A percentile compares a stretch with the other conserved stretches of the same genome.
These are phyloP conservation scores for Epizoanthus scotinus DNA, from an alignment of 92 coral and sea anemone species.

Conservation along the genomic window DNA sequence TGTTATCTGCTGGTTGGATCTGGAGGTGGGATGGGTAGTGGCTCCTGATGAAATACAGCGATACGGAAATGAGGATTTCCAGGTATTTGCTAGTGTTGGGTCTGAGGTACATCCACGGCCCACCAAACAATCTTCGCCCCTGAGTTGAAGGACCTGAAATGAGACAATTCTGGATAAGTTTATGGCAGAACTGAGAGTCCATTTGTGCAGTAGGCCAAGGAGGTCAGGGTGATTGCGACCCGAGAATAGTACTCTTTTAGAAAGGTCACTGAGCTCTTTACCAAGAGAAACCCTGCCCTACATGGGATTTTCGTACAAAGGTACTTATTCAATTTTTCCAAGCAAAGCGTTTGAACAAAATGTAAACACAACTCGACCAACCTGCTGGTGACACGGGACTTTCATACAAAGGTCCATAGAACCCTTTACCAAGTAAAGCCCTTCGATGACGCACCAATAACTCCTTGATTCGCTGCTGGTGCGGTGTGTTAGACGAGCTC, in stretches of 20 bases:
- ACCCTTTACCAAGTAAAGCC: slow-evolving; percentile 94
- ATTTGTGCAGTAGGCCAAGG: background rate
- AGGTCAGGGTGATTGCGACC: too few species aligned
- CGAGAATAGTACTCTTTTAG: slow-evolving; percentile 78
- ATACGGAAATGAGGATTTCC: slow-evolving; percentile 88
- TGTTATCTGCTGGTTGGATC: slow-evolving; percentile 65
- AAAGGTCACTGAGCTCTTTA: slow-evolving; percentile 90
- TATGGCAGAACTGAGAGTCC: background rate
- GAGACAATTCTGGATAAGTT: background rate
- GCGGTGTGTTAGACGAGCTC: slow-evolving; percentile 92
- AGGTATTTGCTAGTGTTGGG: slow-evolving; percentile 98
- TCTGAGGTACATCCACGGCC: slow-evolving; percentile 78
- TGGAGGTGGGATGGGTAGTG: slow-evolving; percentile 76
- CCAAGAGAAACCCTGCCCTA: slow-evolving; percentile 73
- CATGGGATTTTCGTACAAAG: background rate
- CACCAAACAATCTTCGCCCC: slow-evolving; percentile 72
- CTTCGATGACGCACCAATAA: slow-evolving; percentile 92
- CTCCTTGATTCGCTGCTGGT: slow-evolving; percentile 95
- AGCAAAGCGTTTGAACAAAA: background rate
- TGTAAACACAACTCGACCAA: background rate
- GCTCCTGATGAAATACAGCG: slow-evolving; percentile 93
- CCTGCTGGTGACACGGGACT: slow-evolving; percentile 68
- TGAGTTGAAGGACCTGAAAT: slow-evolving; percentile 48
- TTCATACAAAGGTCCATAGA: slow-evolving; percentile 92
- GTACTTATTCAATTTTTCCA: too few species aligned